Evolutionary conservation across 1,140 invertebrate genomes (phyloP).

Genomic region (Trichomalopsis sarcophagae): DNA sequence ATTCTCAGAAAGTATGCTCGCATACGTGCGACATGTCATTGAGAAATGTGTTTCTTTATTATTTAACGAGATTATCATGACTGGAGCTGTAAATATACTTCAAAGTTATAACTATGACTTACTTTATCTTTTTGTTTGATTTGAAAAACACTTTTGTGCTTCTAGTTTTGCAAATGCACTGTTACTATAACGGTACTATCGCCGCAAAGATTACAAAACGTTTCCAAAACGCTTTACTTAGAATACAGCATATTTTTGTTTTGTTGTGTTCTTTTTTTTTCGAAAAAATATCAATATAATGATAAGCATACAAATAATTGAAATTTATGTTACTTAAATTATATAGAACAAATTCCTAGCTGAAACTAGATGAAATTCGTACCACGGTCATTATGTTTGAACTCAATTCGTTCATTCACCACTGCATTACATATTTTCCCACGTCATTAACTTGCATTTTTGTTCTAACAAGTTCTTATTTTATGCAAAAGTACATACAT

Average conservation of each 20-base stretch:
- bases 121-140: background rate
- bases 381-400: constrained; percentile 5
- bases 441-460: background rate
- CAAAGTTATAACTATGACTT: too few relatives aligned
- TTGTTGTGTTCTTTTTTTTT: background rate
- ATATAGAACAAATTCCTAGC: background rate
- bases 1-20: too few relatives aligned
- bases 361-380: background rate
- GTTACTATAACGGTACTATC: background rate
- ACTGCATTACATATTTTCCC: constrained; percentile 11
- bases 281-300: too few relatives aligned
- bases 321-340: background rate
- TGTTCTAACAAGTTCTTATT: background rate
- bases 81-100: too few relatives aligned
- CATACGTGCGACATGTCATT: background rate
- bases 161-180: background rate
- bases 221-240: too few relatives aligned
- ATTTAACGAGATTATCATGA: background rate
- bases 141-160: background rate
- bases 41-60: background rate
- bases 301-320: background rate
- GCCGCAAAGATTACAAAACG: background rate
- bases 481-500: background rate
- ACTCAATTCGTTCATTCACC: constrained; percentile 17
- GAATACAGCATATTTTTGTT: background rate